phyloP scores from a whole-genome alignment of 2,888 invertebrate species.

The Euplagia quadripunctaria region DNA sequence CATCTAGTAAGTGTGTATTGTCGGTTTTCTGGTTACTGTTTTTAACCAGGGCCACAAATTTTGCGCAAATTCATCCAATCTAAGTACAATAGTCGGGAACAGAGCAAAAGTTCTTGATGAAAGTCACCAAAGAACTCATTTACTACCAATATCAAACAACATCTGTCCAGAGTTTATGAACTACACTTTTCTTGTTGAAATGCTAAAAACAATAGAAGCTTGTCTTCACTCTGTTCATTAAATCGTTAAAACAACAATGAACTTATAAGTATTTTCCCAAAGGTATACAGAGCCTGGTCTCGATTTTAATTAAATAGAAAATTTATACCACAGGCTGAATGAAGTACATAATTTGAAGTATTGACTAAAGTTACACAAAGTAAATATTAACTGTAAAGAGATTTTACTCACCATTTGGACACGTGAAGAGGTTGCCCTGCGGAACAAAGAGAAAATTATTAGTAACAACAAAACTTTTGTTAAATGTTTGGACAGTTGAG shows the following conservation, averaged over 20 bases:
- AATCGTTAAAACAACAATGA: conserved; percentile 45
- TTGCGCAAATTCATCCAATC: no score
- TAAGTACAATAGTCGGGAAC: no score
- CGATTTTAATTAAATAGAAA: conserved; percentile 55
- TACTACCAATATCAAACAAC: background rate
- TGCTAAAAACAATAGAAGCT: conserved; percentile 32
- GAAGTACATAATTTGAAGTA: conserved; percentile 46
- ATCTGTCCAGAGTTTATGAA: background rate
- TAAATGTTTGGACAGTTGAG: conserved; percentile 18
- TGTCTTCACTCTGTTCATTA: conserved; percentile 38
- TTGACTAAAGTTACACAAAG: conserved; percentile 46
- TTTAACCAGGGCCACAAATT: no score
- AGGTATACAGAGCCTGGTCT: conserved; percentile 39
- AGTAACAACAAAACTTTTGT: conserved; percentile 18
- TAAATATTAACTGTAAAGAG: conserved; percentile 43
- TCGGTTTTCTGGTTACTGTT: no score
- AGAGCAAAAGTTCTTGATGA: no score
- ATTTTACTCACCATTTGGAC: conserved; percentile 90
- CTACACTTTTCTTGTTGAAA: conserved; percentile 10
- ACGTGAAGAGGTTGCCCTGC: conserved; percentile 90
- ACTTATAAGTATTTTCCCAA: conserved; percentile 48
- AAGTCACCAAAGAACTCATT: background rate
- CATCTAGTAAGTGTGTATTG: no score
- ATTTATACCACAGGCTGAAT: conserved; percentile 26
- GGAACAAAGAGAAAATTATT: conserved; percentile 58